Evolutionary conservation across 2,113 vertebrate genomes (phyloP).

Genomic region (Setophaga petechia): DNA sequence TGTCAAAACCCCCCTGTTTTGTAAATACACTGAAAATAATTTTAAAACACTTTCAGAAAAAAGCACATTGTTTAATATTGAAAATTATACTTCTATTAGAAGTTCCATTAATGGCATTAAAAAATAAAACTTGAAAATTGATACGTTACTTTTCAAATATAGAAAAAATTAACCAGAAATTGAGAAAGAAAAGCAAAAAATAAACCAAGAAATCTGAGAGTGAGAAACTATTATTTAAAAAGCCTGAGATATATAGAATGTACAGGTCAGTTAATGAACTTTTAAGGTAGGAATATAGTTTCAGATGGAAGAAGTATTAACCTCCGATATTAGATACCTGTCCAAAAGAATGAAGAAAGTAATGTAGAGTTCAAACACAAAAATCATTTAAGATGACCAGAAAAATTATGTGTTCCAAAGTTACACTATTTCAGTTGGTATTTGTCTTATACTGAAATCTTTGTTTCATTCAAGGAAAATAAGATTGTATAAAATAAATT

Average conservation of each 20-base stretch:
- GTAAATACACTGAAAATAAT: background rate
- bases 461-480: background rate
- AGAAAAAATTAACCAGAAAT: background rate
- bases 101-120: background rate
- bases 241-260: background rate
- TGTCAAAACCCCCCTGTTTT: background rate
- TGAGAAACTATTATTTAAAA: background rate
- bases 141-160: background rate
- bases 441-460: background rate
- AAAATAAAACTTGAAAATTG: background rate
- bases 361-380: background rate
- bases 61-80: background rate
- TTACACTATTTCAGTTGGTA: background rate
- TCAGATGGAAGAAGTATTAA: background rate
- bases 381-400: background rate
- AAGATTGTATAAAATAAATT: background rate
- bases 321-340: background rate
- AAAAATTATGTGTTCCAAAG: background rate
- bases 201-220: rapidly evolving
- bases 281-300: background rate
- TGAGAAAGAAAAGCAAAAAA: background rate
- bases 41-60: background rate
- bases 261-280: background rate
- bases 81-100: background rate
- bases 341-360: background rate